Base-by-base conservation (phyloP, 2,797 vertebrate genomes). In the Benthosema pterotum region DNA sequence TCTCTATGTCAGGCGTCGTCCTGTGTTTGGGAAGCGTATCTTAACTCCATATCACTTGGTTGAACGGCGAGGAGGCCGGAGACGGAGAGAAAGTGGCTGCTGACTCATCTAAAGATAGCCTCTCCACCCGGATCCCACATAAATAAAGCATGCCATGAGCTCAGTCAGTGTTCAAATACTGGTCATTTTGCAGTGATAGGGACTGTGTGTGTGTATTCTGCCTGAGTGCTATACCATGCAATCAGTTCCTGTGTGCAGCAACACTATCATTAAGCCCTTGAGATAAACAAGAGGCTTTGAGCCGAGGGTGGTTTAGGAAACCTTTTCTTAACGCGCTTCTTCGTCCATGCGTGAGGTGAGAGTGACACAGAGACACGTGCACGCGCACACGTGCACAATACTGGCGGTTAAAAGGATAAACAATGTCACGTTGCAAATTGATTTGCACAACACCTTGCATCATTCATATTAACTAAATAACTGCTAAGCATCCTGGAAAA, bases 81-180 rank as follows among this genome's bases (percentile, higher is more conserved):
- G 79, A 72, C 77, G 78, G 73, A 63, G 73, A 72, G 85, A 90
- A 90, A 88, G 85, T 86, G 75, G 42, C 80, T 85, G 87, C 80
- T 85, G 87, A 83, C 69, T 84, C 84, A 85, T 82, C 80, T 90
- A 86, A 90, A 90, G 77, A 89, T 72, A 83, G 85, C 63, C 69
- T 73, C 67, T 76, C 52, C n/a, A n/a, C n/a, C n/a, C 52, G 45
- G 65, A 82, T 75, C 74, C 63, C 69, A 72, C 75, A 67, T 75
- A 79, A 88, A 87, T 84, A 79, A 86, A 80, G 77, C 69, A 78
- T 67, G 82, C 66, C 71, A 78, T 82, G 78, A 52, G 75, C 78
- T 75, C 69, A 48, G 74, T 75, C 69, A 48, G 74, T 81, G 72
- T 79, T 81, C 71, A 83, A 88, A 88, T 81, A 75, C 79, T 67